phyloP scores from a whole-genome alignment of 1,140 invertebrate genomes.

The Micrasema longulum region DNA sequence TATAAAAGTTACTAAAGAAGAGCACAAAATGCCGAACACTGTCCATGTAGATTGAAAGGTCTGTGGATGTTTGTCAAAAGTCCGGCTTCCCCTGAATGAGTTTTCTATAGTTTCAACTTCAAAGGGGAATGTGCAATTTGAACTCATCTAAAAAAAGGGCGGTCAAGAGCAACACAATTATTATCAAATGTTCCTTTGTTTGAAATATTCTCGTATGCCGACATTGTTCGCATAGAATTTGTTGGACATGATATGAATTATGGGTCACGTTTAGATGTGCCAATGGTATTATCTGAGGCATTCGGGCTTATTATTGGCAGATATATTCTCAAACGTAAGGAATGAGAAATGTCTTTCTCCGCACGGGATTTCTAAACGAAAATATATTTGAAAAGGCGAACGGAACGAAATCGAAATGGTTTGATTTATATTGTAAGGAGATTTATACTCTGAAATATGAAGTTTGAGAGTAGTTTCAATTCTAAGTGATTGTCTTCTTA shows the following conservation, averaged over 20 bases:
- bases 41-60: too few relatives aligned
- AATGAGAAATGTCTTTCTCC: conserved; percentile 43
- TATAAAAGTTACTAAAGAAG: too few relatives aligned
- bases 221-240: conserved; percentile 13
- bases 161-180: too few relatives aligned
- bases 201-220: neutral
- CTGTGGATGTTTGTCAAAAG: too few relatives aligned
- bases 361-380: conserved; percentile 35
- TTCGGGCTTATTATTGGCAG: conserved; percentile 42
- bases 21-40: too few relatives aligned
- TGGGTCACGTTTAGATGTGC: conserved; percentile 29
- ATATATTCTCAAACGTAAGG: conserved; percentile 39
- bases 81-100: too few relatives aligned
- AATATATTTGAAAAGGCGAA: conserved; percentile 43
- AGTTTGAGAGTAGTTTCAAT: conserved; percentile 29
- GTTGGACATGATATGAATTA: conserved; percentile 25
- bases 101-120: too few relatives aligned
- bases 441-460: conserved; percentile 43
- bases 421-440: conserved; percentile 46
- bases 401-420: conserved; percentile 43
- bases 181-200: too few relatives aligned
- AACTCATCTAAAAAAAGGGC: too few relatives aligned
- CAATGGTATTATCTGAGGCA: conserved; percentile 21
- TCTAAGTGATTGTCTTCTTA: neutral
- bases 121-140: too few relatives aligned